Base-by-base conservation (phyloP, 2,797 vertebrate species). In the Ctenosaura bakeri region DNA sequence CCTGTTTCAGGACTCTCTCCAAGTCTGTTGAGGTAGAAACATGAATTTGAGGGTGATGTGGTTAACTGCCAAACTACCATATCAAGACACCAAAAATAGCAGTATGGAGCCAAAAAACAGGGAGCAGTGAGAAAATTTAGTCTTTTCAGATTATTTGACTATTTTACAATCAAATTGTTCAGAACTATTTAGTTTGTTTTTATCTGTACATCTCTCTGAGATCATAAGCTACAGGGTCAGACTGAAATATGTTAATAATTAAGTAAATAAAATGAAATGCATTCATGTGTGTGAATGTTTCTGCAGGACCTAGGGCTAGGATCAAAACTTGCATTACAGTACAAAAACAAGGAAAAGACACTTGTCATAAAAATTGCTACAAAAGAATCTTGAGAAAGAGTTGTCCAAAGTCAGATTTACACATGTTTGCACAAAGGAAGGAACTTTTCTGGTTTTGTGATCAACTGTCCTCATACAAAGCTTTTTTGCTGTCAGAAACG, bases 1-100 rank as follows among this genome's bases (percentile, higher is more conserved):
- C 69, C 71, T 79, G 35, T 1, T 46, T 77, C 8, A 22, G 90
- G 14, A 91, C 42, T 46, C 64, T 20, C 35, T 84, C 91, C 66
- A 66, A 29, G 83, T 29, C 52, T 76, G 88, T 69, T 77, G 87
- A 94, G 38, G 26, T 38, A 46, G 56, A 26, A 79, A 83, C 42
- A 79, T 35, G n/a, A 89, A 56, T 42, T 66, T 42, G 29, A 22
- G 50, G 6, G 6, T 9, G 20, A 50, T 71, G 22, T 84, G 64
- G 7, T 83, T 83, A 50, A 84, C 18, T 71, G 83, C 20, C 50
- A 52, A 18, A 6, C 2, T 14, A 80, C 16, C 18, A 85, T 71
- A 50, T 32, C 6, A 26, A 16, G 9, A 38, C 2, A 84, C 6
- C 66, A 29, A 7, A 83, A 83, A 24, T 46, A 77, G 18, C 42